Conservation (phyloP, 2,113 vertebrate genomes). For the Numenius arquata region DNA sequence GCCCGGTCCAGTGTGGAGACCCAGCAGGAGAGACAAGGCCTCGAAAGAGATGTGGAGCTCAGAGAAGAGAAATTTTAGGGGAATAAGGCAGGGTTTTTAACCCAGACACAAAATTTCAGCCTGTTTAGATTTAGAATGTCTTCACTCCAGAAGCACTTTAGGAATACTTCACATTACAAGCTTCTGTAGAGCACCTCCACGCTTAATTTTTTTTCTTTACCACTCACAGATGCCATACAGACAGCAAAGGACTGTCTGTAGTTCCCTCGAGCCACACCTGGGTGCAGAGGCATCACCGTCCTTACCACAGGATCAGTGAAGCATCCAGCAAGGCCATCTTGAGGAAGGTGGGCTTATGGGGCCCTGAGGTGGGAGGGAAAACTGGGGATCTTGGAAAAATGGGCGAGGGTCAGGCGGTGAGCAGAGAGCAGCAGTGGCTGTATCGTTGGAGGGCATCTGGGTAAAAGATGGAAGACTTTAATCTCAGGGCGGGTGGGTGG, state of each 20-base stretch:
- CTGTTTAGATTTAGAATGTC: neutral
- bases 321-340: fast-evolving
- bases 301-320: neutral
- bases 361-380: too few relatives aligned
- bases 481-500: neutral
- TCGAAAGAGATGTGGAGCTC: fast-evolving
- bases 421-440: neutral
- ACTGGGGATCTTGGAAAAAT: too few relatives aligned
- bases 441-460: fast-evolving
- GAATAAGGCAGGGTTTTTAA: neutral
- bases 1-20: too few relatives aligned
- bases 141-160: neutral
- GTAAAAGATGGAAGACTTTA: neutral
- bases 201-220: fast-evolving
- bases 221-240: fast-evolving
- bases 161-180: fast-evolving
- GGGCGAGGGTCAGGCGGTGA: fast-evolving
- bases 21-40: neutral
- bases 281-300: neutral
- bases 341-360: neutral
- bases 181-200: neutral
- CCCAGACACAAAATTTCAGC: neutral
- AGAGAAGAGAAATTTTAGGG: neutral
- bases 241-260: too few relatives aligned
- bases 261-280: neutral